Evolutionary conservation across 2,113 vertebrate species (phyloP).

Genomic region (Pelecanus crispus): DNA sequence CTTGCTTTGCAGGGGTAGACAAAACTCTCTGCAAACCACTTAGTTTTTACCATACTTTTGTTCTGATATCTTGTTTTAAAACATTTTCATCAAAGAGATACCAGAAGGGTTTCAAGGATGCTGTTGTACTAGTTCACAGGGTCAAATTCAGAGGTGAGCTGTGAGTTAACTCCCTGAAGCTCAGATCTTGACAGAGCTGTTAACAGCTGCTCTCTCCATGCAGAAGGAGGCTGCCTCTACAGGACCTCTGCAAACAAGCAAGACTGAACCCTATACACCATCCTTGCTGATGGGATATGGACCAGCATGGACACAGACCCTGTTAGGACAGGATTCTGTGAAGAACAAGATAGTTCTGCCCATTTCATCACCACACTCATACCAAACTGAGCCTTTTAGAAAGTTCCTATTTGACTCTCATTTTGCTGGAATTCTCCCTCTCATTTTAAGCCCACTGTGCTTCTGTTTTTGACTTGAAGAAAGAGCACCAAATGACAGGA

Average conservation of each 20-base stretch:
- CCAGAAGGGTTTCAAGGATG: neutral
- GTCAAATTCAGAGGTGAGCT: neutral
- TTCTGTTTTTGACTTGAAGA: neutral
- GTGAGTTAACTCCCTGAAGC: neutral
- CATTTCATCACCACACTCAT: neutral
- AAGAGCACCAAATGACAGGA: neutral
- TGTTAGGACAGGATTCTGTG: neutral
- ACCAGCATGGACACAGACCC: rapidly evolving
- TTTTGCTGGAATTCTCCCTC: neutral
- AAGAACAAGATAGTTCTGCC: neutral
- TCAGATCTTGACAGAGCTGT: neutral
- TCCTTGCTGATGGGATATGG: neutral
- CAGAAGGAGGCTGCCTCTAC: neutral
- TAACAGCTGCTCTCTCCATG: neutral
- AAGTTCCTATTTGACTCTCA: neutral
- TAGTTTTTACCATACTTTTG: neutral
- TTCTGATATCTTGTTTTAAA: neutral
- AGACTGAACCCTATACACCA: neutral
- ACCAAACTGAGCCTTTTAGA: neutral
- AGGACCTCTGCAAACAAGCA: neutral
- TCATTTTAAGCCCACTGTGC: neutral
- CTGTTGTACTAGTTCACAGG: neutral
- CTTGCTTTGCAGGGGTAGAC: neutral
- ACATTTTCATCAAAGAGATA: neutral
- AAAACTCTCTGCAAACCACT: neutral